Evolutionary conservation across 2,888 invertebrate genomes (phyloP).

Genomic region (Tanytarsus gracilentus): DNA sequence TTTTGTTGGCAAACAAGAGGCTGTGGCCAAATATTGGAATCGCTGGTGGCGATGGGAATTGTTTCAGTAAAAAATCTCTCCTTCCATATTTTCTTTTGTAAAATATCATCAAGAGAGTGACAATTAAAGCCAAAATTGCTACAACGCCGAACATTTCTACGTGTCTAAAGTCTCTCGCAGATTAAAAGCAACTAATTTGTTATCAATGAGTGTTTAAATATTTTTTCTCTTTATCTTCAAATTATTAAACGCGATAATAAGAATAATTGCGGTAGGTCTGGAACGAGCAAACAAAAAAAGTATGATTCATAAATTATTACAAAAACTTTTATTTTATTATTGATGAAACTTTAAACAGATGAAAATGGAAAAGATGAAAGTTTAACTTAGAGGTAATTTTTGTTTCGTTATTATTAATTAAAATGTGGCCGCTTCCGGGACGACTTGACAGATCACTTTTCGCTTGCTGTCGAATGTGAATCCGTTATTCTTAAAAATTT

Average conservation of each 20-base stretch:
- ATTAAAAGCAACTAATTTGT: too few species aligned
- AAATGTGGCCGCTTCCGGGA: constrained; percentile 48
- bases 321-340: not conserved
- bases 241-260: too few species aligned
- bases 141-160: too few species aligned
- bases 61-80: constrained; percentile 27
- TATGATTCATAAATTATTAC: too few species aligned
- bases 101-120: not conserved
- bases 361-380: not conserved
- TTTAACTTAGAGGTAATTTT: constrained; percentile 1
- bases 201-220: too few species aligned
- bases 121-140: not conserved
- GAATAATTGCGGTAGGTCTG: too few species aligned
- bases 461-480: constrained; percentile 76
- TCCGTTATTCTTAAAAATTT: constrained; percentile 78
- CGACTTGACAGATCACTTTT: constrained; percentile 75
- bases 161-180: too few species aligned
- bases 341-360: not conserved
- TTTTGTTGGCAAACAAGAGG: not conserved
- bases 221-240: too few species aligned
- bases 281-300: too few species aligned
- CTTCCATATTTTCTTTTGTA: not conserved
- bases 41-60: constrained; percentile 35
- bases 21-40: constrained; percentile 36
- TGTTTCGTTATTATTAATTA: not conserved